Evolutionary conservation across 2,888 invertebrate genomes (phyloP), one percentile per base, ranked within the genome.

Genomic region (Tetragonisca angustula): DNA sequence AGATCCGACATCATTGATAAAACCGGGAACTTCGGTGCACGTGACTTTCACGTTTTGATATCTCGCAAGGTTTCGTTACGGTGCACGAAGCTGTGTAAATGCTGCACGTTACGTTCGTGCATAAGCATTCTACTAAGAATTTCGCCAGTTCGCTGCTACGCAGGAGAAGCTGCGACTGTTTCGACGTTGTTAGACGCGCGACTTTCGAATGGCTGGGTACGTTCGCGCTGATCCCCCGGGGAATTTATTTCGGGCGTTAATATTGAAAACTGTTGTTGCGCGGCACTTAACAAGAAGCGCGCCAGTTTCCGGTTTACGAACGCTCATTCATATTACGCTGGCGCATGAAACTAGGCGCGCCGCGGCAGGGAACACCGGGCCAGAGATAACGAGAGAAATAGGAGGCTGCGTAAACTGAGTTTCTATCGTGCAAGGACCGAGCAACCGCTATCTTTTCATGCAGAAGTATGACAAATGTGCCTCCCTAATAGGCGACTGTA

Each of bases 361-460:
- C 32, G 32, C 54, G 54, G 54, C 4, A 54, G 54, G 19, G n/a
- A 56, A 13, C 56, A 43, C 36, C 36, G 36, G n/a, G n/a, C 13
- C n/a, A 13, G 56, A 56, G 56, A n/a, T n/a, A 56, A 56, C n/a
- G n/a, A n/a, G 56, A 56, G 56, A 56, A n/a, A 56, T n/a, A 56
- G 56, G 56, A 56, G 56, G 56, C 56, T 13, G 56, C 56, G 56
- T n/a, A n/a, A 56, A 56, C 5, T 21, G 56, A 56, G 56, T 15
- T 56, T 56, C n/a, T n/a, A 56, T 56, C 56, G 4, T n/a, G 3
- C n/a, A 13, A 56, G 56, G 4, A 50, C 15, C 50, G 15, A 50
- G 5, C 17, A 17, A 50, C 50, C 50, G 50, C 13, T n/a, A n/a
- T 56, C 56, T 56, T 56, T n/a, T 2, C 4, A 56, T 13, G 13